These are phyloP conservation scores for Holocentrus rufus DNA, from an alignment of 2,797 vertebrate genomes.

Conservation along the genomic window DNA sequence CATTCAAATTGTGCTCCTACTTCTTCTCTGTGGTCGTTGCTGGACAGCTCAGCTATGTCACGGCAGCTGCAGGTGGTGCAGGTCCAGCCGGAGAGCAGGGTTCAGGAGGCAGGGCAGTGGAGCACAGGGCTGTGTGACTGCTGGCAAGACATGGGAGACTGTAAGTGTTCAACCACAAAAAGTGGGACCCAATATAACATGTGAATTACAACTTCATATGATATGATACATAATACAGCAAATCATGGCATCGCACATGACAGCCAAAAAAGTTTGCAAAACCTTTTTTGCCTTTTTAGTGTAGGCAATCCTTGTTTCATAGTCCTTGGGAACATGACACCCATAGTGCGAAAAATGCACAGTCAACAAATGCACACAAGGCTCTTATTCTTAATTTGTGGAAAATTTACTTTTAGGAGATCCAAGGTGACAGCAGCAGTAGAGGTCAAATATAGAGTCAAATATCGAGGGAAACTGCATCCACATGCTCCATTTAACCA, in stretches of 20 bases:
- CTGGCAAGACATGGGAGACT: slow-evolving; percentile 79
- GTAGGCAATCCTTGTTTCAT: neutral
- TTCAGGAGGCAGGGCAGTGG: slow-evolving; percentile 66
- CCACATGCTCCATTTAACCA: neutral
- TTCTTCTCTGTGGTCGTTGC: neutral
- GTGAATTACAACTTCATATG: neutral
- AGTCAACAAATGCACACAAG: neutral
- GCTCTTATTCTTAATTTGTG: neutral
- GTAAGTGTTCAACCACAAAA: slow-evolving; percentile 61
- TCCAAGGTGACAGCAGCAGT: neutral
- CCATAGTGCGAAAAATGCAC: too few relatives aligned
- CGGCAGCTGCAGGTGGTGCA: slow-evolving; percentile 56
- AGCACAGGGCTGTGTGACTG: slow-evolving; percentile 83
- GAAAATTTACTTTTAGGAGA: neutral
- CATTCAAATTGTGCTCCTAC: neutral
- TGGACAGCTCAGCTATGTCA: slow-evolving; percentile 36
- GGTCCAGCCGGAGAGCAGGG: slow-evolving; percentile 52
- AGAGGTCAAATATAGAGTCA: neutral
- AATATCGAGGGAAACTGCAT: neutral
- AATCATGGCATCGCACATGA: neutral
- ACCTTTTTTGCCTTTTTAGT: neutral
- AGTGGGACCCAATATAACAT: neutral
- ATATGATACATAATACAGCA: neutral
- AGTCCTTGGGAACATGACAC: neutral
- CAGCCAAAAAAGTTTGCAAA: neutral